Percentiles rank a stretch among this genome's conserved stretches.
Evolutionary conservation across 2,113 vertebrate species (phyloP).

Genomic region (Takifugu flavidus): DNA sequence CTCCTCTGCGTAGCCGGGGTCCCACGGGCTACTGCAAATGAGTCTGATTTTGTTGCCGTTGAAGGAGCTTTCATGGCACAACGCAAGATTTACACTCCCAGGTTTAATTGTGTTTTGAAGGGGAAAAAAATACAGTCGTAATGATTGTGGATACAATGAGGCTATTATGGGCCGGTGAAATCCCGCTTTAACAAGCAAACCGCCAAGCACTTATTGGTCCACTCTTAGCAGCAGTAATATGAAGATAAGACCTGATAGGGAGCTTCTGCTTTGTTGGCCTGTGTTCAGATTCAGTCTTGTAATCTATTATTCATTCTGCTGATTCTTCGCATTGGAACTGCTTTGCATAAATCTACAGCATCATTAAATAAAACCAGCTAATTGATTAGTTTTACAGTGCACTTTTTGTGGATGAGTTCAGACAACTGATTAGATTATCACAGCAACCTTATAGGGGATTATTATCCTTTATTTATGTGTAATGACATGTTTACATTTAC

Average conservation of each 20-base stretch:
- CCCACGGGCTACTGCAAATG: constrained; percentile 37
- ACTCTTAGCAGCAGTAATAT: constrained; percentile 35
- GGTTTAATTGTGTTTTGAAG: constrained; percentile 63
- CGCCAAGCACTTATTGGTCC: constrained; percentile 39
- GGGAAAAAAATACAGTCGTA: constrained; percentile 35
- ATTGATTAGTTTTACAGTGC: constrained; percentile 50
- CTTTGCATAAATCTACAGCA: constrained; percentile 59
- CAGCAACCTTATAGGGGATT: not conserved
- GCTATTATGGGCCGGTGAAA: constrained; percentile 45
- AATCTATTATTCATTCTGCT: constrained; percentile 72
- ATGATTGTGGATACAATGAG: constrained; percentile 56
- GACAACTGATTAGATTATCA: constrained; percentile 10
- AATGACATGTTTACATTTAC: no score
- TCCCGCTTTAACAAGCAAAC: constrained; percentile 39
- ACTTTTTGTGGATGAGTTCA: constrained; percentile 1
- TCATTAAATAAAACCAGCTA: constrained; percentile 51
- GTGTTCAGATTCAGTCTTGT: constrained; percentile 55
- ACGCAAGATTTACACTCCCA: constrained; percentile 51
- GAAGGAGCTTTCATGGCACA: constrained; percentile 43
- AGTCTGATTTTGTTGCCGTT: constrained; percentile 40
- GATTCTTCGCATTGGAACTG: constrained; percentile 55
- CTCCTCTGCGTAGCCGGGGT: constrained; percentile 2
- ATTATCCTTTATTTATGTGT: no score
- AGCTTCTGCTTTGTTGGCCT: constrained; percentile 42
- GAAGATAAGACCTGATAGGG: constrained; percentile 35